Percentiles rank a stretch among this genome's conserved stretches.
These are phyloP conservation scores for Phania funesta DNA, from an alignment of 2,888 invertebrate species.

Conservation along the genomic window DNA sequence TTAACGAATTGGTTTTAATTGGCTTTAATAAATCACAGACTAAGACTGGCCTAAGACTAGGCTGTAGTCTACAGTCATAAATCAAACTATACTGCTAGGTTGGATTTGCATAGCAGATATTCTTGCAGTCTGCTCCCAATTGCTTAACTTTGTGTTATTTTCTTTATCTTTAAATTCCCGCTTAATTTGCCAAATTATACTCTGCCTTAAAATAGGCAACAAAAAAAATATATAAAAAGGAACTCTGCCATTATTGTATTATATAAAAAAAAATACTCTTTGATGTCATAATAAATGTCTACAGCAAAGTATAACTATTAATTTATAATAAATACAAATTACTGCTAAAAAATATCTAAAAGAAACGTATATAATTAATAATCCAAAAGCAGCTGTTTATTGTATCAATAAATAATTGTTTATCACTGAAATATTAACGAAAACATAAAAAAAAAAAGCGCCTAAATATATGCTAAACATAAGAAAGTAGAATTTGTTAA, in stretches of 20 bases:
- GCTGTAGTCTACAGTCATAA: background rate
- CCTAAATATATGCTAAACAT: slow-evolving; percentile 44
- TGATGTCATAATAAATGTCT: slow-evolving; percentile 59
- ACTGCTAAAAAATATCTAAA: slow-evolving; percentile 24
- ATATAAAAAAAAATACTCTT: slow-evolving; percentile 17
- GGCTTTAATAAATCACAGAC: background rate
- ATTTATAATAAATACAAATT: slow-evolving; percentile 38
- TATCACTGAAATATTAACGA: background rate
- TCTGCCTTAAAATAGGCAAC: slow-evolving; percentile 61
- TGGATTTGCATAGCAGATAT: no score
- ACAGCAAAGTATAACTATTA: slow-evolving; percentile 53
- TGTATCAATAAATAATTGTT: slow-evolving; percentile 64
- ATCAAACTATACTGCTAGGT: no score
- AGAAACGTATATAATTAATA: background rate
- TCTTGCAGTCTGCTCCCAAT: background rate
- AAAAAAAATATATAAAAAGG: slow-evolving; percentile 17
- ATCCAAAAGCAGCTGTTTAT: slow-evolving; percentile 49
- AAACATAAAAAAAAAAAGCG: background rate
- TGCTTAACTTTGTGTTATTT: no score
- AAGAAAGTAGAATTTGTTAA: slow-evolving; percentile 50
- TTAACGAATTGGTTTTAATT: slow-evolving; percentile 46
- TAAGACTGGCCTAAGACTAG: background rate
- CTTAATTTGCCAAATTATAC: background rate
- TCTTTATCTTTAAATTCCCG: background rate
- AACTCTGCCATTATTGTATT: slow-evolving; percentile 64